Conservation (phyloP, 2,113 vertebrate genomes). For the Dendrocopos noguchii region DNA sequence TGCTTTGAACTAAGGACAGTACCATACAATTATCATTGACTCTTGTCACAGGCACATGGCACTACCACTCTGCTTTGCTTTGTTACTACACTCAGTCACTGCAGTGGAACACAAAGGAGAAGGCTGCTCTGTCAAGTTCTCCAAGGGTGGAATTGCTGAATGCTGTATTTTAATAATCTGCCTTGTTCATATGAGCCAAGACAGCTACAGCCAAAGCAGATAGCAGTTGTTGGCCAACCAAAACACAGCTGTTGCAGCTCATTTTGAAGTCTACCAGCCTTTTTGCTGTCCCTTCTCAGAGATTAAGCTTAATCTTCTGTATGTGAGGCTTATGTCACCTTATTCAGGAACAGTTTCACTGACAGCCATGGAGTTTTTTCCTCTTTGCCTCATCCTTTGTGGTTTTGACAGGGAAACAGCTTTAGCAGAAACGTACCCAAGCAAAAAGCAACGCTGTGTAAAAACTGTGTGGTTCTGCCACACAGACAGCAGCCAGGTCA, state of each 20-base stretch:
- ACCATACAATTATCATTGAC: not conserved
- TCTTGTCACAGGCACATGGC: not conserved
- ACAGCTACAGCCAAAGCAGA: not conserved
- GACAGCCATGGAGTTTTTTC: not conserved
- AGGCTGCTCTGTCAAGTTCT: slow-evolving; percentile 20
- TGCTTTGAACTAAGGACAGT: slow-evolving; percentile 6
- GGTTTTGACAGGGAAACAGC: not conserved
- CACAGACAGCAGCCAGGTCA: not conserved
- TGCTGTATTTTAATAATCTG: slow-evolving; percentile 32
- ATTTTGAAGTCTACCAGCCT: slow-evolving; percentile 40
- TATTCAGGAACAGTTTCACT: not conserved
- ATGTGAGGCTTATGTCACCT: not conserved
- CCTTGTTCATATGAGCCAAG: not conserved
- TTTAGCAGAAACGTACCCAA: not conserved
- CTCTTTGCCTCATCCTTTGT: slow-evolving; percentile 2
- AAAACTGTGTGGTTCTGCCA: not conserved
- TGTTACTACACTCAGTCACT: not conserved
- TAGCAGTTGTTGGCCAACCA: slow-evolving; percentile 46
- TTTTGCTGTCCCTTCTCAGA: slow-evolving; percentile 28
- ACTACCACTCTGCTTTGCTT: not conserved
- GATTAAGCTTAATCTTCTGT: slow-evolving; percentile 32
- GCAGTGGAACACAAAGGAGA: slow-evolving; percentile 22
- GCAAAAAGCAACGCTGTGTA: not conserved
- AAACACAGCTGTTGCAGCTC: slow-evolving; percentile 55
- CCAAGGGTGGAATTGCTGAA: not conserved